Conservation (phyloP, 2,113 vertebrate species). For the Cariama cristata region DNA sequence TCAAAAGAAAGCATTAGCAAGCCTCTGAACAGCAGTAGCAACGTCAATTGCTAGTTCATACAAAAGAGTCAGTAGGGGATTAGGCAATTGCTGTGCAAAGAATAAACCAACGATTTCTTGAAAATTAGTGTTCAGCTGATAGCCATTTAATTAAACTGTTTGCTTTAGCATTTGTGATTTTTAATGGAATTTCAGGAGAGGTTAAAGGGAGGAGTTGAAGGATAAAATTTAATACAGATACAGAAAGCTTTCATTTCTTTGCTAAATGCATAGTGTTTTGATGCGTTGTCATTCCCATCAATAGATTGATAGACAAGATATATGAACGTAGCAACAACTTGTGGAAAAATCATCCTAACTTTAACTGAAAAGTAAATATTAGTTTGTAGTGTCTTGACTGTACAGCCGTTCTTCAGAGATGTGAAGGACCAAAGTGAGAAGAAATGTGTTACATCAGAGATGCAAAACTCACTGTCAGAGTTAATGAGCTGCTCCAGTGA, state of each 20-base stretch:
- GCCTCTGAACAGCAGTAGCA: not conserved
- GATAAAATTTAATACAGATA: not conserved
- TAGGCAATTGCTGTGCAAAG: slow-evolving; percentile 28
- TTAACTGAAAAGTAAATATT: not conserved
- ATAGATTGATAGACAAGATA: not conserved
- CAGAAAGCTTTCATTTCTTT: not conserved
- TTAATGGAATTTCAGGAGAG: not conserved
- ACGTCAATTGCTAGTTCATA: not conserved
- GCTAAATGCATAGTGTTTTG: not conserved
- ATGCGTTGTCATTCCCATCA: not conserved
- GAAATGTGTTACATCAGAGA: not conserved
- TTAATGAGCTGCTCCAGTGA: not conserved
- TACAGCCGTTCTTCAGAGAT: not conserved
- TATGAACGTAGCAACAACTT: not conserved
- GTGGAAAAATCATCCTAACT: not conserved
- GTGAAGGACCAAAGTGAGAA: not conserved
- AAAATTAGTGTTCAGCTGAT: slow-evolving; percentile 12
- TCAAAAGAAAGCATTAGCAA: not conserved
- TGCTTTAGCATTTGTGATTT: not conserved
- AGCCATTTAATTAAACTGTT: slow-evolving; percentile 35
- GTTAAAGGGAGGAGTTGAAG: not conserved
- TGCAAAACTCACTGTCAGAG: not conserved
- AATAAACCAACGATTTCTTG: not conserved
- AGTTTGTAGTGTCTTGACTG: not conserved
- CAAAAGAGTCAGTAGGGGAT: slow-evolving; percentile 3